A percentile compares a stretch with the other conserved stretches of the same genome.
These are phyloP conservation scores for Actinia tenebrosa DNA, from an alignment of 64 coral and sea anemone genomes.

Conservation along the genomic window DNA sequence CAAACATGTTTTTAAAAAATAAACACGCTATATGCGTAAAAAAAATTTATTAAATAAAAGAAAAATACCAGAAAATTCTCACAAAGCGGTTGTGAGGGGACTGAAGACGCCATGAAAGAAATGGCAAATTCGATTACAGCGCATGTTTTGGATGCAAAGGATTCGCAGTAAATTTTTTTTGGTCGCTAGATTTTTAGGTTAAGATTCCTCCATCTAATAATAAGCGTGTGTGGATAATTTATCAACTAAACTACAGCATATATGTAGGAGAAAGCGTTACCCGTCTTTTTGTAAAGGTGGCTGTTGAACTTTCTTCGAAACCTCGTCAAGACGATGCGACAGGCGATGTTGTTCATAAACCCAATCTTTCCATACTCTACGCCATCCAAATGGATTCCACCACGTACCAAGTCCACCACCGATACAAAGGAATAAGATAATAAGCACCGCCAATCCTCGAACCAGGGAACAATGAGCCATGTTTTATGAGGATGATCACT, in stretches of 20 bases:
- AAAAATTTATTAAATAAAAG: no score
- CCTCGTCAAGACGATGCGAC: not conserved
- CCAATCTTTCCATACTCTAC: not conserved
- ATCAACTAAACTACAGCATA: not conserved
- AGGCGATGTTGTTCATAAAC: not conserved
- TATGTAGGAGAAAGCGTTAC: not conserved
- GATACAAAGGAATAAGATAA: not conserved
- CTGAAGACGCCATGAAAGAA: no score
- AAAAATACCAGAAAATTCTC: no score
- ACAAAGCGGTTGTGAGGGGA: no score
- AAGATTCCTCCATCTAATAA: no score
- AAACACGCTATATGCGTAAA: no score
- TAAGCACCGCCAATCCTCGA: not conserved
- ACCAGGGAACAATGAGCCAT: not conserved
- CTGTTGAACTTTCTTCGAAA: not conserved
- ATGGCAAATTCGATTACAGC: no score
- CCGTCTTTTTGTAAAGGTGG: constrained; percentile 14
- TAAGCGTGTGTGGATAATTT: not conserved
- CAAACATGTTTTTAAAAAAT: no score
- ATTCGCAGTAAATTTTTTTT: no score
- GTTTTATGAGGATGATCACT: no score
- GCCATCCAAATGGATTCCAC: constrained; percentile 16
- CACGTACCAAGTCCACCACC: not conserved
- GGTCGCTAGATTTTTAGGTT: no score
- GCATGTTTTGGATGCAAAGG: no score